Percentiles rank a stretch among this genome's conserved stretches.
Conservation (phyloP, 1,140 invertebrate species). For the Caligus rogercresseyi region DNA sequence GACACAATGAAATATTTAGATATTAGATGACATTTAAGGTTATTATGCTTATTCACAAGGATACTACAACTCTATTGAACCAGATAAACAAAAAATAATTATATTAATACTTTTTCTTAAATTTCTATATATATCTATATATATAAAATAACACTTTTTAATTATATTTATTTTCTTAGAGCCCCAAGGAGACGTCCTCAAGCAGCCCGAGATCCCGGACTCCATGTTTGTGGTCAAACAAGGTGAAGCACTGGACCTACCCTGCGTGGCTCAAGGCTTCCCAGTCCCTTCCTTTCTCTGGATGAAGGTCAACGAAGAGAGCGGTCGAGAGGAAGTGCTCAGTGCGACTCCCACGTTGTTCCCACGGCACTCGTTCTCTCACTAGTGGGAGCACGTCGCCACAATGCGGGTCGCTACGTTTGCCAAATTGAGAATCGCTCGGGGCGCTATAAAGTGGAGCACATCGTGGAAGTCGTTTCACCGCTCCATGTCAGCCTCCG, state of each 20-base stretch:
- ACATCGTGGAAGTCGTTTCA: neutral
- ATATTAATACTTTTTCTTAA: too few species aligned
- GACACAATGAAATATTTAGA: too few species aligned
- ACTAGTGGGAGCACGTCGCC: neutral
- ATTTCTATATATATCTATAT: too few species aligned
- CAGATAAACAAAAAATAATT: too few species aligned
- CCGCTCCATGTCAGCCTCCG: neutral
- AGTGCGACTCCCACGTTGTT: neutral
- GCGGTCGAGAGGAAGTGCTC: neutral
- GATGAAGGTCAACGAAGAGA: neutral
- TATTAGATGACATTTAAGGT: too few species aligned
- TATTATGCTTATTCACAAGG: too few species aligned
- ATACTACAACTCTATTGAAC: too few species aligned
- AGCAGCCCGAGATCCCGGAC: neutral
- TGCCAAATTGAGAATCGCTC: neutral
- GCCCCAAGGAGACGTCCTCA: neutral
- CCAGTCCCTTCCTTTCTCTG: neutral
- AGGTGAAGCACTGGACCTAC: constrained; percentile 1
- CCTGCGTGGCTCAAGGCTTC: constrained; percentile 4
- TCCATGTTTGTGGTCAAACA: neutral
- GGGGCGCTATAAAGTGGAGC: neutral
- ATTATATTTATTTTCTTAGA: too few species aligned
- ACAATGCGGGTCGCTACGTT: neutral
- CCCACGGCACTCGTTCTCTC: neutral
- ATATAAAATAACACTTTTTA: too few species aligned